These are phyloP conservation scores for Centroberyx gerrardi DNA, from an alignment of 2,797 vertebrate species.

Conservation along the genomic window DNA sequence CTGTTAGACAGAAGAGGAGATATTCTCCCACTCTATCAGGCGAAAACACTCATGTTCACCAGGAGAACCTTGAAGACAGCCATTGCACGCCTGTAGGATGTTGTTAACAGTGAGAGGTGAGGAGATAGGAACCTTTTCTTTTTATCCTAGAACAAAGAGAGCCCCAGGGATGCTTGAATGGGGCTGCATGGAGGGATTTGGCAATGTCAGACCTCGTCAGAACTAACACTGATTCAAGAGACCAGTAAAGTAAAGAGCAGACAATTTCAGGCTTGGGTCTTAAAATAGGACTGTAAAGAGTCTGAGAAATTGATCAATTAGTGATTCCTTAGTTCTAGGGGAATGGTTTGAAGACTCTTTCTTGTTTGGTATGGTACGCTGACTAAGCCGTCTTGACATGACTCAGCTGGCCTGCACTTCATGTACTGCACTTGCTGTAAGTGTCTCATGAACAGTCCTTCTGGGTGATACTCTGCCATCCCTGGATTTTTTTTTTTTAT, in stretches of 20 bases:
- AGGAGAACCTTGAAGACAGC: conserved; percentile 51
- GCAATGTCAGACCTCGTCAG: conserved; percentile 69
- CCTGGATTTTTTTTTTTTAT: conserved; percentile 1
- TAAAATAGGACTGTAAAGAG: conserved; percentile 31
- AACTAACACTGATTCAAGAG: conserved; percentile 71
- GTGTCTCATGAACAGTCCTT: conserved; percentile 14
- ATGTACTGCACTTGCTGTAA: conserved; percentile 6
- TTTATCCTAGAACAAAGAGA: conserved; percentile 81
- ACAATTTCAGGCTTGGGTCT: conserved; percentile 32
- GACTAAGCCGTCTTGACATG: conserved; percentile 8
- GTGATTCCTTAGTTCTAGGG: conserved; percentile 17
- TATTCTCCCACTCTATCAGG: conserved; percentile 41
- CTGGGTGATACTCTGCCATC: not conserved
- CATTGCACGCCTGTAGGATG: conserved; percentile 64
- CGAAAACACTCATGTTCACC: conserved; percentile 45
- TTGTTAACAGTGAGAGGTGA: conserved; percentile 75
- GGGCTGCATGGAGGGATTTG: conserved; percentile 71
- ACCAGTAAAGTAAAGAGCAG: conserved; percentile 51
- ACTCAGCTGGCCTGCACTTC: not conserved
- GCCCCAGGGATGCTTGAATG: conserved; percentile 74
- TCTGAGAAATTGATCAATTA: conserved; percentile 54
- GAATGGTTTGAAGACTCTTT: conserved; percentile 16
- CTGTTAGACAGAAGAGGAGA: conserved; percentile 45
- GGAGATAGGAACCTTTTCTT: conserved; percentile 71
- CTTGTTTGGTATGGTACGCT: not conserved